These are phyloP conservation scores for Bubo bubo DNA, from an alignment of 2,113 vertebrate genomes.

Conservation along the genomic window DNA sequence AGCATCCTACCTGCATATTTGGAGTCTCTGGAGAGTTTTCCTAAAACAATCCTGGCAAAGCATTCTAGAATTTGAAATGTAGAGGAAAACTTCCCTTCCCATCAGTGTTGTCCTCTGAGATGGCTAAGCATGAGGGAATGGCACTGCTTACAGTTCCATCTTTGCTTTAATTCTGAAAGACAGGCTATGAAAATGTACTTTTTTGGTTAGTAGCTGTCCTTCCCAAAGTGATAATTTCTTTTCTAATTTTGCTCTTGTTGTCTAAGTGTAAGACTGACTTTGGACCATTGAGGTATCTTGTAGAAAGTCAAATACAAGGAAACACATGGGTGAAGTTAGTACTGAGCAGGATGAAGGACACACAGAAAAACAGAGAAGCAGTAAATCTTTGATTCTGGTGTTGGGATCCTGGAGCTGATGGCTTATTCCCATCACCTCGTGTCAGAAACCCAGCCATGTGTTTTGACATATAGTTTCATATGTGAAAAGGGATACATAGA, in stretches of 20 bases:
- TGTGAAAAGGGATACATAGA: background rate
- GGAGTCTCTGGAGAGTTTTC: background rate
- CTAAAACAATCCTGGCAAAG: background rate
- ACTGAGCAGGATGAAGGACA: background rate
- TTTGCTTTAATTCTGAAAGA: background rate
- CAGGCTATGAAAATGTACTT: background rate
- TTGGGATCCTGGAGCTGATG: background rate
- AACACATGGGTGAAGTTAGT: background rate
- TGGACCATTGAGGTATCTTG: background rate
- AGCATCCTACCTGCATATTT: background rate
- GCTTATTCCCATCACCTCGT: background rate
- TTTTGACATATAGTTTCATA: background rate
- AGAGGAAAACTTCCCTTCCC: background rate
- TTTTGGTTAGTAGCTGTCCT: background rate
- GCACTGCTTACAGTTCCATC: background rate
- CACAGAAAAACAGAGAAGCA: background rate
- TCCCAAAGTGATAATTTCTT: background rate
- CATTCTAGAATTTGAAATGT: background rate
- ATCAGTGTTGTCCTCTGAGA: background rate
- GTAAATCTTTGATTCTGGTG: background rate
- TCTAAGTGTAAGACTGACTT: background rate
- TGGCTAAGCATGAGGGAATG: background rate
- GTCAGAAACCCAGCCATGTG: background rate
- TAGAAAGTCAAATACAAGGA: background rate
- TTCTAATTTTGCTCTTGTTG: background rate